Conservation (phyloP, 2,888 invertebrate genomes). For the Drosophila trichaetosa region DNA sequence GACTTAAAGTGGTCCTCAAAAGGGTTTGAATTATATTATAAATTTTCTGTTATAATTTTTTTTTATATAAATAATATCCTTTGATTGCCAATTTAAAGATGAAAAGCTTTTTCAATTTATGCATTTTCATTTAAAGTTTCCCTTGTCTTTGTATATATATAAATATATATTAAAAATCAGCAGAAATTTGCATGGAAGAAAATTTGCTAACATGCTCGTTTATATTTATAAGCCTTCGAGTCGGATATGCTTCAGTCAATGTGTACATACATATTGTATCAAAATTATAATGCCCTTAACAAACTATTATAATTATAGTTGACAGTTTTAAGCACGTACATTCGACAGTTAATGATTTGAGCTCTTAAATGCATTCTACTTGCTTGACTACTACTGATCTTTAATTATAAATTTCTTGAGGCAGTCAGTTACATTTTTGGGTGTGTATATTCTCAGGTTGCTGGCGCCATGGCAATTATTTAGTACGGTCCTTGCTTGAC, state of each 20-base stretch:
- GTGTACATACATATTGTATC: neutral
- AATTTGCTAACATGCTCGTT: neutral
- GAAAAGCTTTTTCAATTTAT: neutral
- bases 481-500: constrained; percentile 11
- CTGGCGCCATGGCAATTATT: constrained; percentile 25
- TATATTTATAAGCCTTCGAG: neutral
- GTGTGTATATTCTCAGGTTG: constrained; percentile 11
- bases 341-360: neutral
- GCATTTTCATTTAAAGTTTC: no score
- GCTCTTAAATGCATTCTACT: neutral
- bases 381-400: constrained; percentile 5
- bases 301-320: neutral
- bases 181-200: neutral
- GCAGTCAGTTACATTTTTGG: constrained; percentile 27
- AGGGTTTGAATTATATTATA: neutral
- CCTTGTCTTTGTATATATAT: no score
- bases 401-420: constrained; percentile 24
- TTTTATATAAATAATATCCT: neutral
- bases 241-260: neutral
- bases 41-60: neutral
- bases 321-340: no score
- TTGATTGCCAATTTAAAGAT: neutral
- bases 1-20: neutral
- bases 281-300: neutral
- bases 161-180: no score